phyloP scores from a whole-genome alignment of 2,888 invertebrate species.

The Harmothoe impar region DNA sequence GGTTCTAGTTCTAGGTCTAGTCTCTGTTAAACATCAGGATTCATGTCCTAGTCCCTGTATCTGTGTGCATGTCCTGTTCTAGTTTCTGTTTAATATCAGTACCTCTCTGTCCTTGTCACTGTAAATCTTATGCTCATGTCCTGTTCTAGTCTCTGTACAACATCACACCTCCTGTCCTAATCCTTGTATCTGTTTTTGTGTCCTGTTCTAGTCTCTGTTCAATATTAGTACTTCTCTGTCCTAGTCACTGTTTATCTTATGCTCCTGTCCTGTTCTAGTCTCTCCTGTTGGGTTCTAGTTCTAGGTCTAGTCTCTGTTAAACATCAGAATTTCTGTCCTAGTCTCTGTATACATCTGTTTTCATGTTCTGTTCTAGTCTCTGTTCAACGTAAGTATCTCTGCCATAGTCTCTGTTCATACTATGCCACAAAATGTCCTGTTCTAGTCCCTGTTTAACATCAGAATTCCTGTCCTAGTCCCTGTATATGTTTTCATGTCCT shows the following conservation, averaged over 20 bases:
- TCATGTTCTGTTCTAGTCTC: not conserved
- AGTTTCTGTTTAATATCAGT: not conserved
- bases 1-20: not conserved
- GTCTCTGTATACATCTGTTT: not conserved
- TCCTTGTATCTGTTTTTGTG: not conserved
- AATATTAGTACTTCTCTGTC: not conserved
- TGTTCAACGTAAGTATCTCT: not conserved
- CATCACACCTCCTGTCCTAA: not conserved
- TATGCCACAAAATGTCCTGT: no score
- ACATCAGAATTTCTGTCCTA: not conserved
- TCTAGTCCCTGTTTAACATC: not conserved
- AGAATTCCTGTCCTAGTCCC: not conserved
- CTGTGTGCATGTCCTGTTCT: not conserved
- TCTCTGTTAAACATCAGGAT: not conserved
- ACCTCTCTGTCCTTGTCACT: not conserved
- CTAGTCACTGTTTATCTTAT: not conserved
- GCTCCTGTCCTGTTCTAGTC: not conserved
- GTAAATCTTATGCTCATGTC: not conserved
- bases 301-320: not conserved
- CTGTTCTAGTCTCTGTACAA: not conserved
- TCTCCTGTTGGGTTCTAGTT: not conserved
- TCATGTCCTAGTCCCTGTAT: not conserved
- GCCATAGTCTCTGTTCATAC: not conserved
- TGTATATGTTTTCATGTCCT: not conserved
- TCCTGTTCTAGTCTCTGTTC: slow-evolving; percentile 23